Percentiles rank a stretch among this genome's conserved stretches.
Conservation (phyloP, 2,797 vertebrate species). For the Catamblyrhynchus diadema region DNA sequence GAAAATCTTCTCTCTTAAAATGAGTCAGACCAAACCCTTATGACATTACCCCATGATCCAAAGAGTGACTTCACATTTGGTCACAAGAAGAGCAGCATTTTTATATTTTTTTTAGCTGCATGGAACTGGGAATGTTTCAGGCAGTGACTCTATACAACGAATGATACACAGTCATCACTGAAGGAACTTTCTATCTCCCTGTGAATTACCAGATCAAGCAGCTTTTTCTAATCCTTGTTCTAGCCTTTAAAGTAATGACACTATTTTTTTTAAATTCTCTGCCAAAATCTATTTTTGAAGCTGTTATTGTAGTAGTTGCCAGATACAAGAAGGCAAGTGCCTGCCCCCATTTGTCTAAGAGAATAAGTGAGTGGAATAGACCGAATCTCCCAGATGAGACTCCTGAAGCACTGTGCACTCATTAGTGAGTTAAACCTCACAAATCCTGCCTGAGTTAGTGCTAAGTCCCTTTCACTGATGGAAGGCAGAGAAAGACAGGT, state of each 20-base stretch:
- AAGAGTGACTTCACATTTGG: constrained; percentile 24
- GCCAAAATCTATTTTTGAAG: constrained; percentile 12
- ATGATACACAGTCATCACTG: not conserved
- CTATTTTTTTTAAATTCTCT: not conserved
- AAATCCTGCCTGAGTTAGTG: not conserved
- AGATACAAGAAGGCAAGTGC: not conserved
- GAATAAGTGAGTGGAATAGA: not conserved
- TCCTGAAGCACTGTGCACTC: not conserved
- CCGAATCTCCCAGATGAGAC: not conserved
- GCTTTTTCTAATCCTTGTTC: not conserved
- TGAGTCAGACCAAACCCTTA: constrained; percentile 13
- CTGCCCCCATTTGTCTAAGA: not conserved
- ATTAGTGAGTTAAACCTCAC: not conserved
- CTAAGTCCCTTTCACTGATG: not conserved
- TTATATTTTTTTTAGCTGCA: not conserved
- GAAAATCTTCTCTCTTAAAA: constrained; percentile 24
- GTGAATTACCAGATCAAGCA: not conserved
- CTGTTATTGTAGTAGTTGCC: not conserved
- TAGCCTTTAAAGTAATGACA: not conserved
- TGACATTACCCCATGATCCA: constrained; percentile 19
- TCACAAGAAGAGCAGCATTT: not conserved
- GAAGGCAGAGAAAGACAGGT: not conserved
- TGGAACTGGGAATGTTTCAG: not conserved
- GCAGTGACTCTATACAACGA: not conserved
- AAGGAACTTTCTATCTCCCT: not conserved